A percentile compares a stretch with the other conserved stretches of the same genome.
phyloP scores from a whole-genome alignment of 2,888 invertebrate genomes.

The Holacanthella duospinosa region DNA sequence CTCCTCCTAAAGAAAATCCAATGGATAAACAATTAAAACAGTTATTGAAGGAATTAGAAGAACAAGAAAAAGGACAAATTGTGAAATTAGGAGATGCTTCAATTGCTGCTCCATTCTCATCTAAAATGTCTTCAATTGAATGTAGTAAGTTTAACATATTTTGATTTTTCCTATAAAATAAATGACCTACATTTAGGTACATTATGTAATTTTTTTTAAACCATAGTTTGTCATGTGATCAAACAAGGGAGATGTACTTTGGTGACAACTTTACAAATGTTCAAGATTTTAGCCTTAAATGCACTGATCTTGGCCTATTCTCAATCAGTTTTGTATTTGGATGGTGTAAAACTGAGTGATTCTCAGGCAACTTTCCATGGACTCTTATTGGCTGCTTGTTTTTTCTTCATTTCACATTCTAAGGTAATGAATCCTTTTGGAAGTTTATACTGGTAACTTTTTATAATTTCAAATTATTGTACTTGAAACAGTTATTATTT shows the following conservation, averaged over 20 bases:
- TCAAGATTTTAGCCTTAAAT: constrained; percentile 96
- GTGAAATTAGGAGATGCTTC: constrained; percentile 97
- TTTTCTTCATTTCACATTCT: constrained; percentile 93
- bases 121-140: constrained; percentile 86
- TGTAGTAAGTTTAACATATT: constrained; percentile 65
- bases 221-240: constrained; percentile 93
- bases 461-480: no score
- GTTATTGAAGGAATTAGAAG: constrained; percentile 74
- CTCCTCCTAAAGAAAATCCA: neutral
- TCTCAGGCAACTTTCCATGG: constrained; percentile 97
- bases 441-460: neutral
- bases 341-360: constrained; percentile 96
- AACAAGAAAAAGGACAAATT: constrained; percentile 72
- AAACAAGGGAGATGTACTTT: constrained; percentile 98
- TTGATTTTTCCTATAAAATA: neutral
- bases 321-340: constrained; percentile 93
- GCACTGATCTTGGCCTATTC: constrained; percentile 96
- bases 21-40: constrained; percentile 50
- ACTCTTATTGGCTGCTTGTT: constrained; percentile 86
- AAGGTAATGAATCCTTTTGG: constrained; percentile 53
- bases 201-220: constrained; percentile 18
- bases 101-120: constrained; percentile 98
- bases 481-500: constrained; percentile 1
- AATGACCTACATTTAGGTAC: neutral
- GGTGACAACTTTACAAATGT: constrained; percentile 99